Evolutionary conservation across 1,140 invertebrate species (phyloP), one percentile per base, ranked within the genome.

Genomic region (Papilio polytes): DNA sequence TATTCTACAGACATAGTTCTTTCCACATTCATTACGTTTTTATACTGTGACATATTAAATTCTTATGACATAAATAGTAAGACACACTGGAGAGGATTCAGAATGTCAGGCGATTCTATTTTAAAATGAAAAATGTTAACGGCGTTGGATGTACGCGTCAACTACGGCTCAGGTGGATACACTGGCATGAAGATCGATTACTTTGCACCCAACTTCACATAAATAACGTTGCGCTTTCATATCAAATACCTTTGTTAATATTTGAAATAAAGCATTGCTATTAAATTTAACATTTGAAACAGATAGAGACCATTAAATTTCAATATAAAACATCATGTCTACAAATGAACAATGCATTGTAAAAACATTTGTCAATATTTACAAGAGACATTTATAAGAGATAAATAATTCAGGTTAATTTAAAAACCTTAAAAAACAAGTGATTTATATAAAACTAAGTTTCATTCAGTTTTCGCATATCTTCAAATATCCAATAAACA

Each of bases 101-200:
- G 63, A 70, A 70, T 70, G 63, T 70, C 63, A 31, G 63, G 63
- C 63, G 63, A 70, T 70, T 70, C 63, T 70, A 70, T 70, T 70
- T 70, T 70, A 70, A 70, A 70, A 70, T 70, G 63, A 70, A 70
- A 70, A 70, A 70, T 70, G 63, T 36, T 70, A 31, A 70, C 63
- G 26, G 12, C 26, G 15, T 31, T 70, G 63, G 63, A 70, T 70
- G 12, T 63, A 12, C 26, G 63, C 63, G 63, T 70, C 63, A 70
- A 70, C 63, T 70, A 36, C 63, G 22, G 63, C 63, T 70, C 63
- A 70, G 63, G 63, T 70, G 63, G 63, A 70, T 70, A 70, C 63
- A 66, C 22, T 70, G 26, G 26, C 63, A 70, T 31, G 63, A 70
- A 70, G 63, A 70, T 70, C 63, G 63, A 70, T 70, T 70, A 70